Percentiles rank a stretch among this genome's conserved stretches.
These are phyloP conservation scores for Florisuga fusca DNA, from an alignment of 2,797 vertebrate genomes.

Conservation along the genomic window DNA sequence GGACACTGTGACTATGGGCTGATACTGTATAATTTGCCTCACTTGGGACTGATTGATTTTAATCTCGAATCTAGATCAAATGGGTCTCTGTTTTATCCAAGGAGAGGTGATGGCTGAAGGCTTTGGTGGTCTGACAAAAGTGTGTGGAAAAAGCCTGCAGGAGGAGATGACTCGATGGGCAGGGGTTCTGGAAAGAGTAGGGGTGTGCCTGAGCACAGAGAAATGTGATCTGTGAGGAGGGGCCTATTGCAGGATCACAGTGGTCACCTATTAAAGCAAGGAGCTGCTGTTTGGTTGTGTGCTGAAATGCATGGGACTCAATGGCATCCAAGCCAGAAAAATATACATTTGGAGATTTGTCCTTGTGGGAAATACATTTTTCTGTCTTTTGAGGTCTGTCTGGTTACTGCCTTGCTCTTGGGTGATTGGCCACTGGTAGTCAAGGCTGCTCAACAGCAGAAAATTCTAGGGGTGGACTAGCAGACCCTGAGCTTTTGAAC, in stretches of 20 bases:
- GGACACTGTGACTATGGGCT: background rate
- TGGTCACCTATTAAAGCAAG: background rate
- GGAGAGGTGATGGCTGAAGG: background rate
- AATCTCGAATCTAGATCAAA: background rate
- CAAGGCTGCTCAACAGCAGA: background rate
- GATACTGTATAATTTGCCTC: background rate
- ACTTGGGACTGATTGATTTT: background rate
- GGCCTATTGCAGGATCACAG: accelerated
- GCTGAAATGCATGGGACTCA: background rate
- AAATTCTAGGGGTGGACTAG: background rate
- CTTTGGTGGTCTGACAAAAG: background rate
- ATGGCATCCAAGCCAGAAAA: background rate
- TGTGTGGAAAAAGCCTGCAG: background rate
- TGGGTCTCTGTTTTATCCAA: background rate
- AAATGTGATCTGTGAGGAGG: background rate
- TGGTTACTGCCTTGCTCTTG: background rate
- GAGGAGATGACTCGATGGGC: background rate
- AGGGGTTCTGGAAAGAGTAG: background rate
- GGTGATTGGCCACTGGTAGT: background rate
- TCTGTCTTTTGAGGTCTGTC: background rate
- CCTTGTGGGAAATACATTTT: background rate
- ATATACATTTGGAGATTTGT: background rate
- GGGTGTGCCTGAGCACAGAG: background rate
- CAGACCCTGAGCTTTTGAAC: background rate
- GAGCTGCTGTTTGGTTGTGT: background rate